phyloP scores from a whole-genome alignment of 1,140 invertebrate species.

The Mya arenaria region DNA sequence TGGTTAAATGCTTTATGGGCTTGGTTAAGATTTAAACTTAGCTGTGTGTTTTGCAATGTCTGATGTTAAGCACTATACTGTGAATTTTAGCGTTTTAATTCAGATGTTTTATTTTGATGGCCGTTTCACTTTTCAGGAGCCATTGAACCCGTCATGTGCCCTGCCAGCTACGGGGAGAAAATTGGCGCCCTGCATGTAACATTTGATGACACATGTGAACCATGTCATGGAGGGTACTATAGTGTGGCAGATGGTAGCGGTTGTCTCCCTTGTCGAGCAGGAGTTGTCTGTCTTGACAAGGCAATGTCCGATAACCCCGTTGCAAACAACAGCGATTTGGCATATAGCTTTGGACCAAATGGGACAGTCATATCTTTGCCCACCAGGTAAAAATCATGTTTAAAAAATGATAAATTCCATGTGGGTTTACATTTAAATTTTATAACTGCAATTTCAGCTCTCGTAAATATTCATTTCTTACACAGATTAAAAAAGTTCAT shows the following conservation, averaged over 20 bases:
- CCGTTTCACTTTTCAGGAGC: slow-evolving; percentile 76
- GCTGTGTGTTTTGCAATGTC: no score
- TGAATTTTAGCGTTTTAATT: no score
- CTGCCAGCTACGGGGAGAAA: slow-evolving; percentile 75
- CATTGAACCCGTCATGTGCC: slow-evolving; percentile 76
- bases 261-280: slow-evolving; percentile 75
- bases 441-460: no score
- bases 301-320: slow-evolving; percentile 75
- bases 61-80: no score
- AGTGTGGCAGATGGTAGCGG: slow-evolving; percentile 67
- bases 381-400: slow-evolving; percentile 75
- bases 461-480: no score
- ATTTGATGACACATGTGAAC: slow-evolving; percentile 76
- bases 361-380: slow-evolving; percentile 76
- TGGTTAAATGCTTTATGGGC: no score
- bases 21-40: no score
- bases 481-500: no score
- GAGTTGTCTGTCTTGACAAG: slow-evolving; percentile 73
- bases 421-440: no score
- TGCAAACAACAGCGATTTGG: slow-evolving; percentile 67
- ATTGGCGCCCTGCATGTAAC: slow-evolving; percentile 68
- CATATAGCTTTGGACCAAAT: slow-evolving; percentile 65
- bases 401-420: no score
- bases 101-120: no score
- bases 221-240: slow-evolving; percentile 74